Evolutionary conservation across 2,113 vertebrate species (phyloP).

Genomic region (Oryzias melastigma): DNA sequence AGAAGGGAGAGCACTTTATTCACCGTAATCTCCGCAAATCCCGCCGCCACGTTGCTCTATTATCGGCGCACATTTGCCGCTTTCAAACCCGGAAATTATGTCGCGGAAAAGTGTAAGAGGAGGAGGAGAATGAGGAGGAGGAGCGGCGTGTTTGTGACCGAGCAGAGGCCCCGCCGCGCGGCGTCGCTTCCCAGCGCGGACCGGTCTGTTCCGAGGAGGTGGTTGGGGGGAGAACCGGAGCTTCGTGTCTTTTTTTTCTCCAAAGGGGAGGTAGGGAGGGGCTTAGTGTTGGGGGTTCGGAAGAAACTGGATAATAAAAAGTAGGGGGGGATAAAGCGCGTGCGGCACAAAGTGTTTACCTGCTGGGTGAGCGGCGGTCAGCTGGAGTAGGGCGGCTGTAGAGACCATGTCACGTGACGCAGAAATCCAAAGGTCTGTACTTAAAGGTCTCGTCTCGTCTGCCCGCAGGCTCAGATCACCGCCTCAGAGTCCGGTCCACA

Average conservation of each 20-base stretch:
- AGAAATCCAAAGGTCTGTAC: constrained; percentile 63
- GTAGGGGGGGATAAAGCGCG: background rate
- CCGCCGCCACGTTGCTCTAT: constrained; percentile 37
- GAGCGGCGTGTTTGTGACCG: background rate
- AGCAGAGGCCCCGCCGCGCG: no score
- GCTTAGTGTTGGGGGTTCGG: background rate
- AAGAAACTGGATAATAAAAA: no score
- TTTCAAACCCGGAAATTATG: constrained; percentile 12
- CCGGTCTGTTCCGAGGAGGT: background rate
- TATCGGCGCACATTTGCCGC: constrained; percentile 15
- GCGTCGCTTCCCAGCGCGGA: no score
- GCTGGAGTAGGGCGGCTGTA: constrained; percentile 39
- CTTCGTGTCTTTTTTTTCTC: constrained; percentile 19
- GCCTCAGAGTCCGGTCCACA: constrained; percentile 41
- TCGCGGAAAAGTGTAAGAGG: background rate
- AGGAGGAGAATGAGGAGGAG: background rate
- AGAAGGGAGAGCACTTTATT: constrained; percentile 53
- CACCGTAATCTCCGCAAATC: constrained; percentile 71
- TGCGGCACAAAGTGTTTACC: constrained; percentile 58
- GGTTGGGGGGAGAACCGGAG: constrained; percentile 3
- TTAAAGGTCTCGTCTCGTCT: constrained; percentile 72
- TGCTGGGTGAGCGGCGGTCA: constrained; percentile 45
- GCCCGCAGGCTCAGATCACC: constrained; percentile 49
- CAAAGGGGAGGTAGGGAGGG: background rate
- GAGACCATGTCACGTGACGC: constrained; percentile 63